Base-by-base conservation (phyloP, 2,113 vertebrate species). In the Caranx melampygus region DNA sequence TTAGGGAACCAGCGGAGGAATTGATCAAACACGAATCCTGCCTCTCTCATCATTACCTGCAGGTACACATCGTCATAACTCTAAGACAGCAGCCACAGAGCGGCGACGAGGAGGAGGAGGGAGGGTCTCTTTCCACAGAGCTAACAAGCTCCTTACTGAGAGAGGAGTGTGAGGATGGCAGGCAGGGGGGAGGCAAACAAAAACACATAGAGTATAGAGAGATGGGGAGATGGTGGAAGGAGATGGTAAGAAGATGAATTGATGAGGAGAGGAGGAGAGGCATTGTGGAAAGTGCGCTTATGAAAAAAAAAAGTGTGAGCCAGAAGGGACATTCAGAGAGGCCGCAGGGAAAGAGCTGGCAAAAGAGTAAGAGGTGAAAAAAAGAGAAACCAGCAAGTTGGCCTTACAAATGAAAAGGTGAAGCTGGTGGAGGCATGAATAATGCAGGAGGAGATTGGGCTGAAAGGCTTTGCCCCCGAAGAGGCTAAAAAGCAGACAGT, bases 101-200 rank as follows among this genome's bases (percentile, higher is more conserved):
- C 71, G 62, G 40, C 10, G 0, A 2, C 7, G 20, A 37, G 55
- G 14, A 37, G 14, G 14, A 15, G 52, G 58, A 14, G 8, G 67
- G n/a, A 63, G 83, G 70, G 21, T 62, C 58, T 75, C 59, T 80
- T 74, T 80, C 55, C 70, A 78, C 72, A 77, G 69, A 66, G 60
- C 62, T 91, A 92, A 91, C 90, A 80, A 88, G 83, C 80, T 88
- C 45, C 79, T 79, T 47, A 14, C 84, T 15, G 54, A 68, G 67
- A 65, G 61, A 63, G 15, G 6, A 59, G 62, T 45, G 72, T 16
- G 55, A 67, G 82, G 75, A 63, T 13, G 9, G 67, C 2, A 37
- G 57, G 71, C 14, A 20, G 54, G 21, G 6, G 58, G 58, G 8
- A 59, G 65, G 54, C 2, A 14, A 75, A 69, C 3, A 35, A 18